Base-by-base conservation (phyloP, 2,797 vertebrate genomes). In the Salmo trutta region DNA sequence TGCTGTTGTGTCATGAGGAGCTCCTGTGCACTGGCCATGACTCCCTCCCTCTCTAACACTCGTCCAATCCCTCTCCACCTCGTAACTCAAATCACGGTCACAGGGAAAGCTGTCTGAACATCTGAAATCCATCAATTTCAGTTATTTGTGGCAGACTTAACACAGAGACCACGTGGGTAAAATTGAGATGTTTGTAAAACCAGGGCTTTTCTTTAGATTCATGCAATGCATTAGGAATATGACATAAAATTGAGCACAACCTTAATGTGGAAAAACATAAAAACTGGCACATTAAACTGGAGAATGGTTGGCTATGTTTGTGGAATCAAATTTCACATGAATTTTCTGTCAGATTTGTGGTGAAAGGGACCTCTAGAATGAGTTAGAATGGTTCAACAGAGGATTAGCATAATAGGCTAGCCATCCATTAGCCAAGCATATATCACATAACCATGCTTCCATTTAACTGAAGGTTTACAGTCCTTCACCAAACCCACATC, bases 391-490 rank as follows among this genome's bases (percentile, higher is more conserved):
- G 82, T 83, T 83, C 81, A 82, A 79, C 79, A 83, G 71, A 74
- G 79, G 87, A 87, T 87, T 86, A 82, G 71, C 47, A 59, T 81
- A 76, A 77, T 80, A 79, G 75, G 73, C 81, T 76, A 79, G 75
- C 66, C 52, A 76, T 74, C 66, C 52, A 52, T 41, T 59, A 54
- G 51, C 71, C 64, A 54, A 27, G 41, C 62, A 24, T 52, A 4
- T n/a, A 52, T 33, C 68, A 24, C 29, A 59, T 41, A 21, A 78
- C 21, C 62, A 64, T 27, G 75, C 10, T 5, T 51, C 51, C 24
- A 53, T 16, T 65, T 62, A 78, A 79, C 10, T n/a, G 21, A 10
- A 47, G 66, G 76, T 74, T 72, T 81, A 75, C 66, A 69, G 33
- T 71, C 53, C 5, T 56, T 54, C 80, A 59, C 62, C 53, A n/a